Conservation (phyloP, 2,888 invertebrate genomes). For the Trichopoda pennipes region DNA sequence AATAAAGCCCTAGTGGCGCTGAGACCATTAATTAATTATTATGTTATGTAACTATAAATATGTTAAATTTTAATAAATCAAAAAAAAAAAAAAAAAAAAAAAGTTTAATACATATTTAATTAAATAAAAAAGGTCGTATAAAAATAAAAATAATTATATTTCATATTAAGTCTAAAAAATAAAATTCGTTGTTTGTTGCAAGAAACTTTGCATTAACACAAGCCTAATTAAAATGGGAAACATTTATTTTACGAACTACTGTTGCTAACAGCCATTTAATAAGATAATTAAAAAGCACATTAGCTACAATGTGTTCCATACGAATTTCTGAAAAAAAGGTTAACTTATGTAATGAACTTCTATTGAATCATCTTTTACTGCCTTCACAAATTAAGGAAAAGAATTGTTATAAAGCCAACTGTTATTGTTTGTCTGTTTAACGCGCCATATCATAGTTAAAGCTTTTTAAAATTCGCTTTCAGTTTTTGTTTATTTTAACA, state of each 20-base stretch:
- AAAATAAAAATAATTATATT: too few species aligned
- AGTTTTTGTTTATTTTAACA: neutral
- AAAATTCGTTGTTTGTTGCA: constrained; percentile 27
- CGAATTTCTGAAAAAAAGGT: constrained; percentile 31
- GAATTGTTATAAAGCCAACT: neutral
- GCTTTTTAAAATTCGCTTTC: neutral
- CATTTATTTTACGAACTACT: constrained; percentile 28
- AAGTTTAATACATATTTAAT: too few species aligned
- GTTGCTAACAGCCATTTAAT: constrained; percentile 30
- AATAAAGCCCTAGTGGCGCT: too few species aligned
- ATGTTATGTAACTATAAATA: too few species aligned
- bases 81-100: too few species aligned
- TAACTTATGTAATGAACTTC: neutral
- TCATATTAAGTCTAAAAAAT: constrained; percentile 61
- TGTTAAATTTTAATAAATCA: too few species aligned
- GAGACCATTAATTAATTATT: too few species aligned
- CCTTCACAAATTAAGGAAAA: neutral
- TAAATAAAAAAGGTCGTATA: too few species aligned
- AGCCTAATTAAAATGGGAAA: constrained; percentile 20
- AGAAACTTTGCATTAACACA: constrained; percentile 23
- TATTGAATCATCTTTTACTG: neutral
- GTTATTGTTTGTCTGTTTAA: neutral
- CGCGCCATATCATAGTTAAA: neutral
- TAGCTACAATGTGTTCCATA: constrained; percentile 19
- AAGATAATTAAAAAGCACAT: constrained; percentile 43